Conservation (phyloP, 2,113 vertebrate genomes). For the Halcyon senegalensis region DNA sequence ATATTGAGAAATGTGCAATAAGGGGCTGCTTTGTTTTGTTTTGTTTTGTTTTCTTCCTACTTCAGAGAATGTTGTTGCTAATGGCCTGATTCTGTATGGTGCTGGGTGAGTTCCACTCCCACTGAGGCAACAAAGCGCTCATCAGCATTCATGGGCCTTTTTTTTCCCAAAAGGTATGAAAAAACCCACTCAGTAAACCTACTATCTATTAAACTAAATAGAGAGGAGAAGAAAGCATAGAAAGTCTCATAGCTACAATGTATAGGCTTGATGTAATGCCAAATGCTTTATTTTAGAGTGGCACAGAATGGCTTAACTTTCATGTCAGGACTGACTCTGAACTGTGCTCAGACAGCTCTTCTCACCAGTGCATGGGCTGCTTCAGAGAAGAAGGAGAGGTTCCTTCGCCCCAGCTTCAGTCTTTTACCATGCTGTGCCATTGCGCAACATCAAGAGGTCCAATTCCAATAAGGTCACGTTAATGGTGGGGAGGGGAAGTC, state of each 20-base stretch:
- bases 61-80: neutral
- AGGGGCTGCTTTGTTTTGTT: neutral
- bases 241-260: neutral
- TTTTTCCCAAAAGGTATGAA: neutral
- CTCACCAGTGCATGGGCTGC: neutral
- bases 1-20: neutral
- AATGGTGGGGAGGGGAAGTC: neutral
- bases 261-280: neutral
- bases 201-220: constrained; percentile 8
- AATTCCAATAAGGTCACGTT: neutral
- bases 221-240: neutral
- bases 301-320: neutral
- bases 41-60: fast-evolving
- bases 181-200: neutral
- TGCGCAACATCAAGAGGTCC: constrained; percentile 36
- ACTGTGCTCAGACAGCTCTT: constrained; percentile 19
- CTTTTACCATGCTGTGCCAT: constrained; percentile 27
- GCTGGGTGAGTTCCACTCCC: neutral
- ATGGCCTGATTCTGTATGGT: neutral
- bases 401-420: constrained; percentile 22
- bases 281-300: neutral
- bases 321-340: constrained; percentile 24
- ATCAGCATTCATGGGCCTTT: neutral
- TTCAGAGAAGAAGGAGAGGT: constrained; percentile 8
- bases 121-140: neutral